Base-by-base conservation (phyloP, 1,140 invertebrate species). In the Maniola jurtina region DNA sequence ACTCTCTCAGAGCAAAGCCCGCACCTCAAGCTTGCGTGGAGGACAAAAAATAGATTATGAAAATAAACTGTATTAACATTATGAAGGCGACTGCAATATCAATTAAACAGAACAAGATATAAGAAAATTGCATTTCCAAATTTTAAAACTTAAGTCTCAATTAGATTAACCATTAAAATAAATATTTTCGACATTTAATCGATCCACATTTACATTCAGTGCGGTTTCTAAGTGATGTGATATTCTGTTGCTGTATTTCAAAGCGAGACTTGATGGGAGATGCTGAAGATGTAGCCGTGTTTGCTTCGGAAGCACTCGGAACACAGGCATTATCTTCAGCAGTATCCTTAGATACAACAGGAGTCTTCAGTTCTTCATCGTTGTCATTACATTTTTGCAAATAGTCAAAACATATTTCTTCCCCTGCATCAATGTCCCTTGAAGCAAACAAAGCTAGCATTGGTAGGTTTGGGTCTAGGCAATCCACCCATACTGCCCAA, bases 331-430 rank as follows among this genome's bases (percentile, higher is more conserved):
- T 71, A 38, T 70, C 75, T 36, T 59, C 38, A 8, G 48, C 52
- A 5, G 2, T n/a, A 5, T 60, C 68, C 61, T 72, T 71, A n/a
- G 54, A 40, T 4, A 42, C 33, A 45, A 70, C 54, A 8, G 71
- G 33, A 47, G 42, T 70, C 68, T 58, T 69, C 5, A 56, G 58
- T 9, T 77, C 79, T 60, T 82, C 82, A 57, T 81, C 79, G 78
- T 45, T 79, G 34, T 87, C 83, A 33, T 76, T 71, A 14, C 76
- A 79, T 66, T 84, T 89, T 73, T 91, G 93, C 86, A 95, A 94
- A 81, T 99, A 99, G 87, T 98, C 97, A 91, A 99, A 99, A 14
- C 95, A 97, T 3, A 99, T 91, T 83, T 99, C 97, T 81, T 98
- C 97, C 16, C 96, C 94, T 36, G 92, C 92, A 60, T 93, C 92